Evolutionary conservation across 2,888 invertebrate species (phyloP).

Genomic region (Cyclophora albipunctata): DNA sequence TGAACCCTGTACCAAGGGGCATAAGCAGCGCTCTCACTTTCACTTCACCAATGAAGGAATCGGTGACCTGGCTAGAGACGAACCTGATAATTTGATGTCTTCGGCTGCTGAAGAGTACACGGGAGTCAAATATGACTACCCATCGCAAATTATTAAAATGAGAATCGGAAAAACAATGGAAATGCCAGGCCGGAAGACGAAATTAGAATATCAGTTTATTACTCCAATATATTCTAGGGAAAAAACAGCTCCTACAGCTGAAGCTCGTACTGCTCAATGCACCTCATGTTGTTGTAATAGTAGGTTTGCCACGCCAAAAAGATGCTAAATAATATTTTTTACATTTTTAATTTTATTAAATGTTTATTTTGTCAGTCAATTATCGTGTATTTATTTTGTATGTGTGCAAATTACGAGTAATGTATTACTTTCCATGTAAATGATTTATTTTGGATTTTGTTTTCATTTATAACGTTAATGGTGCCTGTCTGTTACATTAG

Average conservation of each 20-base stretch:
- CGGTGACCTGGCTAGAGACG: slow-evolving; percentile 57
- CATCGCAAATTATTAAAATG: slow-evolving; percentile 57
- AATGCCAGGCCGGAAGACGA: slow-evolving; percentile 57
- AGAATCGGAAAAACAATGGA: slow-evolving; percentile 55
- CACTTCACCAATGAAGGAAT: slow-evolving; percentile 58
- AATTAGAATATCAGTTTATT: slow-evolving; percentile 61
- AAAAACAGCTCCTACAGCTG: slow-evolving; percentile 43
- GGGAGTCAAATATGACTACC: slow-evolving; percentile 55
- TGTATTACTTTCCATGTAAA: no score
- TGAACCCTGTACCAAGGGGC: slow-evolving; percentile 52
- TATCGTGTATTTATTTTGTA: slow-evolving; percentile 5
- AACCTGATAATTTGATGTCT: slow-evolving; percentile 47
- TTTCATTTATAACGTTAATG: no score
- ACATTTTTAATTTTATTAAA: slow-evolving; percentile 11
- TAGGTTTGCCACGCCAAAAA: slow-evolving; percentile 29
- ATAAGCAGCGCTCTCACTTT: slow-evolving; percentile 61
- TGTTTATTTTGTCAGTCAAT: slow-evolving; percentile 12
- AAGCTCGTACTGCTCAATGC: slow-evolving; percentile 58
- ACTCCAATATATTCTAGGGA: slow-evolving; percentile 43
- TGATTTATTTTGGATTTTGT: no score
- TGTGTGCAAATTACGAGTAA: no score
- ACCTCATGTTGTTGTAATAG: slow-evolving; percentile 34
- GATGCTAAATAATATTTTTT: slow-evolving; percentile 5
- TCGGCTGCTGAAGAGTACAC: slow-evolving; percentile 42
- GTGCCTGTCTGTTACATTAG: no score